A percentile compares a stretch with the other conserved stretches of the same genome.
These are phyloP conservation scores for Pleuronectes platessa DNA, from an alignment of 2,113 vertebrate species.

Conservation along the genomic window DNA sequence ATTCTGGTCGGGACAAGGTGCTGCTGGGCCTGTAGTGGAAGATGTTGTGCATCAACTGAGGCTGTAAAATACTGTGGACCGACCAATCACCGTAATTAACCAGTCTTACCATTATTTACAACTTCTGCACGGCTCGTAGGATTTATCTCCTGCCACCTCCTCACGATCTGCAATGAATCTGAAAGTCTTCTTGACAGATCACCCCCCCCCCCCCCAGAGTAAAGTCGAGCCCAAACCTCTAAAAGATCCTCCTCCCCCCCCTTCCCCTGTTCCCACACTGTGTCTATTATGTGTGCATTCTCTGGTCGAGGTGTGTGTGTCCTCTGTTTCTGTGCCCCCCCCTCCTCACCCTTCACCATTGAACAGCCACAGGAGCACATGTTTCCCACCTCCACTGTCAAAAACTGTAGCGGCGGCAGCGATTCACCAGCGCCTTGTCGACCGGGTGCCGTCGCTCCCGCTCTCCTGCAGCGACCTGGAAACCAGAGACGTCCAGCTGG, in stretches of 20 bases:
- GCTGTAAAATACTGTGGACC: slow-evolving; percentile 14
- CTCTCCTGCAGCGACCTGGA: slow-evolving; percentile 6
- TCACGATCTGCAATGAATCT: too few relatives aligned
- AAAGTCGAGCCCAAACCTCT: slow-evolving; percentile 56
- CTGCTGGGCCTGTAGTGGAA: slow-evolving; percentile 53
- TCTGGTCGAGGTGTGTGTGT: slow-evolving; percentile 75
- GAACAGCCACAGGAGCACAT: slow-evolving; percentile 61
- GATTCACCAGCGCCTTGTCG: not conserved
- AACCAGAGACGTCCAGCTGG: not conserved
- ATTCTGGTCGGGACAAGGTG: slow-evolving; percentile 18
- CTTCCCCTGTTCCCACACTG: slow-evolving; percentile 59
- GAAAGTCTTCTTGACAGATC: too few relatives aligned
- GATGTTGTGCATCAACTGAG: slow-evolving; percentile 21
- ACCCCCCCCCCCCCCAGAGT: not conserved
- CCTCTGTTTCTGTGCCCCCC: slow-evolving; percentile 69
- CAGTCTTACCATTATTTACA: not conserved
- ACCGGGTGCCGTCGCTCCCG: slow-evolving; percentile 15
- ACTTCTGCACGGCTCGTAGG: not conserved
- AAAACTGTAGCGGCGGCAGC: slow-evolving; percentile 14
- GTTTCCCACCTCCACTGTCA: slow-evolving; percentile 39
- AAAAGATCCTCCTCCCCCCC: slow-evolving; percentile 40
- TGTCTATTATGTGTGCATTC: slow-evolving; percentile 76
- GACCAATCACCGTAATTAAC: not conserved
- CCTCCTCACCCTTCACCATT: slow-evolving; percentile 64
- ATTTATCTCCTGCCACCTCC: slow-evolving; percentile 6